Conservation (phyloP, 1,140 invertebrate species). For the Drosophila seguyi region DNA sequence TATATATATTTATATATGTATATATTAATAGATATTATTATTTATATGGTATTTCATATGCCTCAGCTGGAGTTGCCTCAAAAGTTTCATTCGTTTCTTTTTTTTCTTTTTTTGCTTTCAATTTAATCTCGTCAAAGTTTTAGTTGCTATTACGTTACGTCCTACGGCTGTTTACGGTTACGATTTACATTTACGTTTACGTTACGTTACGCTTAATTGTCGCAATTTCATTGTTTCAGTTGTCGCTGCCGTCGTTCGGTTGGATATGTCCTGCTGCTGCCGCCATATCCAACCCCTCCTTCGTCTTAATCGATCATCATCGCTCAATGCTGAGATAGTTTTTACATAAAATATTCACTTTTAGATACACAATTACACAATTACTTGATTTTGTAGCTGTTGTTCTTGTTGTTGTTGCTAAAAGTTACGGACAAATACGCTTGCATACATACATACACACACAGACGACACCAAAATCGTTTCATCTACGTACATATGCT, state of each 20-base stretch:
- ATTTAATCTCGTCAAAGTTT: constrained; percentile 13
- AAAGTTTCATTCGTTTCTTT: constrained; percentile 30
- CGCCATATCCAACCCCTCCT: constrained; percentile 14
- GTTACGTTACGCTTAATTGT: constrained; percentile 76
- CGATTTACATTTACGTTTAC: constrained; percentile 56
- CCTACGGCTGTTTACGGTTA: constrained; percentile 59
- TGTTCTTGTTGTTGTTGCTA: constrained; percentile 44
- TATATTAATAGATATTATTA: constrained; percentile 52
- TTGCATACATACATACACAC: constrained; percentile 45
- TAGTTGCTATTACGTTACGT: constrained; percentile 41
- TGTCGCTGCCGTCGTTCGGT: constrained; percentile 60
- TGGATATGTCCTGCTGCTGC: constrained; percentile 6
- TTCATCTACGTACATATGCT: constrained; percentile 42
- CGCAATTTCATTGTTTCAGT: constrained; percentile 82
- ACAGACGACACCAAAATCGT: constrained; percentile 67
- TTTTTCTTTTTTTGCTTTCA: too few species aligned
- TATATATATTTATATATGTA: constrained; percentile 41
- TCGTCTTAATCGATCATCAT: constrained; percentile 11
- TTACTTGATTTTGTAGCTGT: constrained; percentile 30
- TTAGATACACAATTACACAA: constrained; percentile 66
- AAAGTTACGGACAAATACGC: constrained; percentile 77
- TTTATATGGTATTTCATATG: constrained; percentile 50
- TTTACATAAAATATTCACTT: constrained; percentile 78
- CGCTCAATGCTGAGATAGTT: constrained; percentile 39
- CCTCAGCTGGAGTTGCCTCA: constrained; percentile 46